phyloP scores from a whole-genome alignment of 1,140 invertebrate species.

The Magallana ariakensis region DNA sequence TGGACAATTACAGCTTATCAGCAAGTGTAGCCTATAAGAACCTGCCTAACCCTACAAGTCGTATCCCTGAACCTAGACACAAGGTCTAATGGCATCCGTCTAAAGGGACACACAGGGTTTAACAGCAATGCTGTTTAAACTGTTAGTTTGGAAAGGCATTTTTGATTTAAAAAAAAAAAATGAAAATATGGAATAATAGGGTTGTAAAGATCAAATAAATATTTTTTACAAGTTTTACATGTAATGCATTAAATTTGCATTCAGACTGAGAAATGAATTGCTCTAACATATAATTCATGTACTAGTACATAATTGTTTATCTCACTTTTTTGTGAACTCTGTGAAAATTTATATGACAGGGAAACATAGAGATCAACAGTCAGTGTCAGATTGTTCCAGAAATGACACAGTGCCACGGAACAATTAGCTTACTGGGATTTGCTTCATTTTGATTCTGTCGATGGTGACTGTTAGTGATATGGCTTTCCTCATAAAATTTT shows the following conservation, averaged over 20 bases:
- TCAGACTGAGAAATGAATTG: neutral
- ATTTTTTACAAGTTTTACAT: neutral
- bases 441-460: neutral
- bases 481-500: conserved; percentile 3
- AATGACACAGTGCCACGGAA: neutral
- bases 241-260: neutral
- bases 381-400: neutral
- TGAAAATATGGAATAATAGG: neutral
- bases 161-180: neutral
- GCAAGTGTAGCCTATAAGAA: neutral
- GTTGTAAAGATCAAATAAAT: neutral
- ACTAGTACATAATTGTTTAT: neutral
- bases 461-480: conserved; percentile 9
- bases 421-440: conserved; percentile 13
- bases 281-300: neutral
- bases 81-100: neutral
- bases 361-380: neutral
- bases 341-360: neutral
- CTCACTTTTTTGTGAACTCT: neutral
- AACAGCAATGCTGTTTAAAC: neutral
- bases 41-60: neutral
- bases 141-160: neutral
- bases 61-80: neutral
- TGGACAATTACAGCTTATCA: conserved; percentile 13
- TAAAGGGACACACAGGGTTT: neutral